phyloP scores from a whole-genome alignment of 2,113 vertebrate genomes.

The Eclectus roratus region DNA sequence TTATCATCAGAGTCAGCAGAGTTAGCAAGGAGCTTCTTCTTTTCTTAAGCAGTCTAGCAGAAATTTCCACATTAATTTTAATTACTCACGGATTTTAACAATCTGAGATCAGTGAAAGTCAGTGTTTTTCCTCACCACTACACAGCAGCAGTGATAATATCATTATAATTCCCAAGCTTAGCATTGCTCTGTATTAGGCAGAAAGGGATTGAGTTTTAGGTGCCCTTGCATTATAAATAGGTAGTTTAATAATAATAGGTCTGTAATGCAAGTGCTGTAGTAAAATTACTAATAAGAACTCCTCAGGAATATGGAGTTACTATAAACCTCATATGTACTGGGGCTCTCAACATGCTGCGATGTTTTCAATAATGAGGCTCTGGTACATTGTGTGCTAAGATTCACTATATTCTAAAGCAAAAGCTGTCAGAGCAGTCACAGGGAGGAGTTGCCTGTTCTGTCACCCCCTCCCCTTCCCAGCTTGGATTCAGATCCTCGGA shows the following conservation, averaged over 20 bases:
- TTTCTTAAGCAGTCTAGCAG: slow-evolving; percentile 30
- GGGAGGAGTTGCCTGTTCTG: background rate
- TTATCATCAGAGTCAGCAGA: background rate
- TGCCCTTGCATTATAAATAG: background rate
- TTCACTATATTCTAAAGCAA: background rate
- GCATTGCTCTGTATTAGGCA: background rate
- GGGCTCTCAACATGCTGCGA: background rate
- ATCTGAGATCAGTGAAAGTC: slow-evolving; percentile 29
- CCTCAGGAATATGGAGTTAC: background rate
- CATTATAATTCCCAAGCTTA: background rate
- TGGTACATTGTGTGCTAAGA: background rate
- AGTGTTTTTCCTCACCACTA: background rate
- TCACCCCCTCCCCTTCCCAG: background rate
- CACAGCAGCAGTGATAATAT: background rate
- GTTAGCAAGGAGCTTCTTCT: slow-evolving; percentile 6
- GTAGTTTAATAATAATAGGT: background rate
- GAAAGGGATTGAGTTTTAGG: background rate
- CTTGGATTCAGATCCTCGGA: background rate
- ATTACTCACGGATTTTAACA: slow-evolving; percentile 26
- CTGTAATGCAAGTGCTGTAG: background rate
- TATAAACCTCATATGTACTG: background rate
- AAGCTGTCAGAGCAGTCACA: background rate
- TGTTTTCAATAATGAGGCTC: background rate
- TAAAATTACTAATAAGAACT: background rate
- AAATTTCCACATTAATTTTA: slow-evolving; percentile 49